Percentiles rank a stretch among this genome's conserved stretches.
Evolutionary conservation across 1,140 invertebrate genomes (phyloP).

Genomic region (Patella vulgata): DNA sequence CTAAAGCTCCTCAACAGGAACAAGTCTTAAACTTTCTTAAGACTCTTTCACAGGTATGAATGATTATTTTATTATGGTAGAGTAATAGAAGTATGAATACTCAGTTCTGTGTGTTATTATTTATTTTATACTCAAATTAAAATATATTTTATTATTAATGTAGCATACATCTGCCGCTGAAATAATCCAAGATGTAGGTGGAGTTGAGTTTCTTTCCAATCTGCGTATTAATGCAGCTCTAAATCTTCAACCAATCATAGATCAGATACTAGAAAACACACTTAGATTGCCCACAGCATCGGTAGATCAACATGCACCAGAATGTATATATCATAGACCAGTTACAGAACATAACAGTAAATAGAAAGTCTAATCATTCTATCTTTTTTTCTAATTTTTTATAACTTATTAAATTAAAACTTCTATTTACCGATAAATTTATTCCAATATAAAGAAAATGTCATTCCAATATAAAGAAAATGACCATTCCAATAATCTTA

Average conservation of each 20-base stretch:
- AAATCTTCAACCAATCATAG: constrained; percentile 50
- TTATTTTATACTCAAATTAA: neutral
- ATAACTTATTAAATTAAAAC: too few relatives aligned
- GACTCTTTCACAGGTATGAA: constrained; percentile 59
- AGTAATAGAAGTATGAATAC: neutral
- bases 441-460: too few relatives aligned
- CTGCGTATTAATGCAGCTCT: constrained; percentile 48
- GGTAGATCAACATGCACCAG: constrained; percentile 40
- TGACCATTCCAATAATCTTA: too few relatives aligned
- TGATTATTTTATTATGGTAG: neutral
- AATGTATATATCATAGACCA: constrained; percentile 60
- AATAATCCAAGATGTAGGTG: constrained; percentile 60
- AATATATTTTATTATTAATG: constrained; percentile 1
- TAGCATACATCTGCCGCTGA: constrained; percentile 59
- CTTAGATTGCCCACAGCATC: constrained; percentile 56
- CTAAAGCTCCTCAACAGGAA: constrained; percentile 47
- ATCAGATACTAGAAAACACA: constrained; percentile 59
- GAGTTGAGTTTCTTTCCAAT: constrained; percentile 58
- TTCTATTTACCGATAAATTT: too few relatives aligned
- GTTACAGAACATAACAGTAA: too few relatives aligned
- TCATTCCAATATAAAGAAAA: too few relatives aligned
- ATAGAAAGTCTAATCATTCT: too few relatives aligned
- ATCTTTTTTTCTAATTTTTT: too few relatives aligned
- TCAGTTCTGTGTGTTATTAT: too few relatives aligned
- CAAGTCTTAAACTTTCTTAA: constrained; percentile 52